A percentile compares a stretch with the other conserved stretches of the same genome.
Conservation (phyloP, 2,797 vertebrate genomes). For the Peromyscus melanophrys region DNA sequence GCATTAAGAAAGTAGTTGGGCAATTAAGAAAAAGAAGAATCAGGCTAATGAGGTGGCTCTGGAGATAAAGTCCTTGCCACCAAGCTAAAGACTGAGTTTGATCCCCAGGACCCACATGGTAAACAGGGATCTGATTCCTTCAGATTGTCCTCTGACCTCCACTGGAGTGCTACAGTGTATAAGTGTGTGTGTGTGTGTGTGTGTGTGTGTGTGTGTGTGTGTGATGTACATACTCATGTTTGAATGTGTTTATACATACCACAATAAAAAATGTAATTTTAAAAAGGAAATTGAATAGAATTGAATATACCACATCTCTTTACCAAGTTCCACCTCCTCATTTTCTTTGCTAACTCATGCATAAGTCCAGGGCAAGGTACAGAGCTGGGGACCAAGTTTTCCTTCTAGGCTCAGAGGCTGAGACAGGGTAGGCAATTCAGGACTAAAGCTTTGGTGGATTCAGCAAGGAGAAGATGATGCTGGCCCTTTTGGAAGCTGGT, state of each 20-base stretch:
- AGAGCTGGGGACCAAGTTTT: neutral
- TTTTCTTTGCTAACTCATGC: neutral
- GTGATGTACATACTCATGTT: neutral
- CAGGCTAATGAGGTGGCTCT: neutral
- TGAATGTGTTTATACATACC: neutral
- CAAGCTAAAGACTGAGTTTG: neutral
- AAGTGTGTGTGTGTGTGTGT: neutral
- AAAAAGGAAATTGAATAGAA: neutral
- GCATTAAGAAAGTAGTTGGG: neutral
- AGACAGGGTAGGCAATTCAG: rapidly evolving
- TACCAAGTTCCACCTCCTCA: rapidly evolving
- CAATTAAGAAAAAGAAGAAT: neutral
- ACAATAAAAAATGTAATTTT: neutral
- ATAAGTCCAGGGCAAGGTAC: neutral
- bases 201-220: neutral
- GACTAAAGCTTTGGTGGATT: neutral
- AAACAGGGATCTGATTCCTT: neutral
- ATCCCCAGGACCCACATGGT: neutral
- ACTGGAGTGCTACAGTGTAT: neutral
- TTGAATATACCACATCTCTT: neutral
- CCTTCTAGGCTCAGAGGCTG: too few relatives aligned
- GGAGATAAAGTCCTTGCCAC: neutral
- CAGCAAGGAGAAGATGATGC: neutral
- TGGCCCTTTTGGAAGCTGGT: neutral
- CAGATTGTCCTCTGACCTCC: neutral